Conservation (phyloP, 2,113 vertebrate species). For the Pipra filicauda region DNA sequence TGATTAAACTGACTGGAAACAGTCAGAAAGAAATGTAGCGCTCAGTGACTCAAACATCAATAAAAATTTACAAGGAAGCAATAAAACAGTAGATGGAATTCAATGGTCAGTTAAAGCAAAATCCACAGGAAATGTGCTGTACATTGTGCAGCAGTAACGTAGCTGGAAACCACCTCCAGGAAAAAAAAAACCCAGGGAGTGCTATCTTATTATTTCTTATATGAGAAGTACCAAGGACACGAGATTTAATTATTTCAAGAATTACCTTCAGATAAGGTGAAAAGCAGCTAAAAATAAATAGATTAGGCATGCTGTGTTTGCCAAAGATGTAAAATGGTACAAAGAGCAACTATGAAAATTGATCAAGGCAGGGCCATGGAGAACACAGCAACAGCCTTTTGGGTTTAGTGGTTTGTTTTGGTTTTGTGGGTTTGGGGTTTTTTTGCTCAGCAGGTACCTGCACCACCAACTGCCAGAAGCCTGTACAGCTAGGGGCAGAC, state of each 20-base stretch:
- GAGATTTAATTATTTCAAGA: neutral
- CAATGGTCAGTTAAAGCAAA: neutral
- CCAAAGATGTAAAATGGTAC: neutral
- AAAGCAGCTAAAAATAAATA: neutral
- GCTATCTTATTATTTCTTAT: neutral
- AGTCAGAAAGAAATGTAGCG: neutral
- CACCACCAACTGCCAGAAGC: neutral
- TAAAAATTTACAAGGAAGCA: neutral
- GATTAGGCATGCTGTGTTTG: neutral
- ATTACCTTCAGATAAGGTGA: neutral
- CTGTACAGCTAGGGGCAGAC: neutral
- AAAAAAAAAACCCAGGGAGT: neutral
- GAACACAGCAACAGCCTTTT: neutral
- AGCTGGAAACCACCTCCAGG: neutral
- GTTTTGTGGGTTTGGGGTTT: neutral
- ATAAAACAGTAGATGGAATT: neutral
- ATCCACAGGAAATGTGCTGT: neutral
- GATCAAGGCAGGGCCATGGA: neutral
- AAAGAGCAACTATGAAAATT: neutral
- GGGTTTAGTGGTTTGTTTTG: neutral
- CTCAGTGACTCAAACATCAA: neutral
- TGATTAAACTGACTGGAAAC: neutral
- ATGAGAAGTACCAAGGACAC: neutral
- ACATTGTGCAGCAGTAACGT: rapidly evolving
- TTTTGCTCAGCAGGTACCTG: neutral